A percentile compares a stretch with the other conserved stretches of the same genome.
phyloP scores from a whole-genome alignment of 2,888 invertebrate genomes.

The Parascotia fuliginaria region DNA sequence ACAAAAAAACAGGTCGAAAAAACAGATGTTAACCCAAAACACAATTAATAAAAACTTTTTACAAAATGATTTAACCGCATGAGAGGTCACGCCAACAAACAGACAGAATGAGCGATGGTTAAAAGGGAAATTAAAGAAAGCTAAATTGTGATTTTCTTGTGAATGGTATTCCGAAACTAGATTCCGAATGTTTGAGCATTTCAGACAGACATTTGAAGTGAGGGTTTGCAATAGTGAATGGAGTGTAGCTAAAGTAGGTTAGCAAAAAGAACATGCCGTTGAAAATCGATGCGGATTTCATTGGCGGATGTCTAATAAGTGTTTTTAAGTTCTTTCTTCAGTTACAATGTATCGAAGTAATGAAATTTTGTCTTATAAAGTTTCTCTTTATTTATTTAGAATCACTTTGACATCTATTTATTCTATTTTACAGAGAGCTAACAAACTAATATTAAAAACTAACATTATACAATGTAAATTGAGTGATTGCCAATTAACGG shows the following conservation, averaged over 20 bases:
- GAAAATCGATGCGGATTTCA: background rate
- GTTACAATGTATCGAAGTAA: background rate
- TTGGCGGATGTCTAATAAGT: background rate
- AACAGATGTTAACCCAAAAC: background rate
- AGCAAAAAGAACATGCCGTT: slow-evolving; percentile 11
- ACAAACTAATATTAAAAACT: too few species aligned
- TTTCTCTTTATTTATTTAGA: too few species aligned
- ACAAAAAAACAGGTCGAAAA: too few species aligned
- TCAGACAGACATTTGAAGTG: slow-evolving; percentile 5
- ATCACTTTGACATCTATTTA: too few species aligned
- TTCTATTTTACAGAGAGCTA: too few species aligned
- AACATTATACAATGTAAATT: too few species aligned
- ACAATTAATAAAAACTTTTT: slow-evolving; percentile 23
- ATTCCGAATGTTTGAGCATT: slow-evolving; percentile 28
- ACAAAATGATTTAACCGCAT: slow-evolving; percentile 24
- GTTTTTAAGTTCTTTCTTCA: background rate
- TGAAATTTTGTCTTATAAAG: too few species aligned
- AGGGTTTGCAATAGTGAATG: background rate
- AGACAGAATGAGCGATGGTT: slow-evolving; percentile 56
- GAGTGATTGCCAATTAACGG: too few species aligned
- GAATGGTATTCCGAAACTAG: slow-evolving; percentile 34
- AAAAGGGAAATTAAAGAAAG: slow-evolving; percentile 61
- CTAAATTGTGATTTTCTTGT: slow-evolving; percentile 46
- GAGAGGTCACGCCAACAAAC: slow-evolving; percentile 31
- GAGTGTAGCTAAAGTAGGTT: slow-evolving; percentile 27